Evolutionary conservation across 2,797 vertebrate genomes (phyloP).

Genomic region (Myotis daubentonii): DNA sequence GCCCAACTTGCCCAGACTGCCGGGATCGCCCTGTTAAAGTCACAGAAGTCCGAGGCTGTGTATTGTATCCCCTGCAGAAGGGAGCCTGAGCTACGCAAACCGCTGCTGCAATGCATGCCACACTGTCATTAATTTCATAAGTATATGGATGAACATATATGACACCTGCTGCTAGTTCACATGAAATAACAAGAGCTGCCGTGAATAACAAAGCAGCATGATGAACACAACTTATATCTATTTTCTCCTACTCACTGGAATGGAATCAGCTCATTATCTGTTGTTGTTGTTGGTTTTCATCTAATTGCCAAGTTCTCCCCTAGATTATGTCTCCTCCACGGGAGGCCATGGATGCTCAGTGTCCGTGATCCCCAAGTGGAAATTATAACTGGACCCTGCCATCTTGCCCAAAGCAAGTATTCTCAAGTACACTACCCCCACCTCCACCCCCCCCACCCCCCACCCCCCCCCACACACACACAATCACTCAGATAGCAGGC

Average conservation of each 20-base stretch:
- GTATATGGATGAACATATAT: background rate
- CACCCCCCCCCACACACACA: background rate
- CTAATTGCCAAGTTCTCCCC: slow-evolving; percentile 31
- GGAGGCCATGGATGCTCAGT: slow-evolving; percentile 3
- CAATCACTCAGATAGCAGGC: background rate
- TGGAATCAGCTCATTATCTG: slow-evolving; percentile 40
- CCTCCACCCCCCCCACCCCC: background rate
- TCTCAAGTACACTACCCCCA: background rate
- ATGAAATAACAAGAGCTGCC: background rate
- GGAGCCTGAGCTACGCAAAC: too few species aligned
- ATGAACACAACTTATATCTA: background rate
- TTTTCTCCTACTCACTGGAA: background rate
- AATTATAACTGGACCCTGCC: slow-evolving; percentile 49
- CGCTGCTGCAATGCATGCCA: background rate
- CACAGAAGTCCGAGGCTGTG: background rate
- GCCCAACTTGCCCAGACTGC: background rate
- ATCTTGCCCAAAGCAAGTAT: background rate
- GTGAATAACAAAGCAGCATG: background rate
- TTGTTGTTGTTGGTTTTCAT: background rate
- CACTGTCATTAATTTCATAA: background rate
- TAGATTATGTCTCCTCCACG: background rate
- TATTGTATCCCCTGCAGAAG: background rate
- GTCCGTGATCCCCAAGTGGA: slow-evolving; percentile 19
- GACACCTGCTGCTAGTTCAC: background rate
- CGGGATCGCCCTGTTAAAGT: background rate